Base-by-base conservation (phyloP, 2,797 vertebrate species). In the Crax fasciolata region DNA sequence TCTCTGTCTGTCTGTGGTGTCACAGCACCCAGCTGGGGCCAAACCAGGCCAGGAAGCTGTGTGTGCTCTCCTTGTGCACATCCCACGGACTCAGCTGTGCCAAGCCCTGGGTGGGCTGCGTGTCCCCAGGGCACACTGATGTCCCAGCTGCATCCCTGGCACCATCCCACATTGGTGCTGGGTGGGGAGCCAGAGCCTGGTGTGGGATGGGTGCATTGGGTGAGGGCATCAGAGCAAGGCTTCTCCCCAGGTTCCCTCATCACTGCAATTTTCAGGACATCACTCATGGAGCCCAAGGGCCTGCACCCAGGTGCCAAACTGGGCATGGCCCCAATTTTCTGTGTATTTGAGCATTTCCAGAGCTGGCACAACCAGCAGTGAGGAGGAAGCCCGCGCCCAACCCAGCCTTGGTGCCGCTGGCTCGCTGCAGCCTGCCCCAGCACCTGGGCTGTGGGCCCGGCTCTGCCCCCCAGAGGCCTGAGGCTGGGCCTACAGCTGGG, bases 61-160 rank as follows among this genome's bases (percentile, higher is more conserved):
- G 27, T 55, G 55, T 38, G 11, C 39, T 52, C 0, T 0, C 23
- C 43, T 10, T 2, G 1, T 4, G 5, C 6, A 3, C 2, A 0
- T 6, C 19, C 21, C 35, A 18, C 8, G 14, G n/a, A 9, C 4
- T 4, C 39, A 83, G 54, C 32, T 5, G 2, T 19, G 24, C 44
- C 63, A 46, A 30, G 43, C 63, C 68, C 32, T 2, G 1, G 21
- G 38, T 0, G 3, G 32, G 67, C 32, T 70, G 41, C 0, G 0
- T 49, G 52, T 63, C 35, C 46, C 38, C 43, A 54, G 80, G 55
- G 25, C 57, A 73, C 30, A 55, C 65, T 1, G 21, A 48, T 57
- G 78, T 67, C 58, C n/a, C 1, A 3, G 35, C 46, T 43, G 24
- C 10, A 1, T 57, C 59, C 68, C 77, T 39, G 52, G 48, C 76